Evolutionary conservation across 2,888 invertebrate genomes (phyloP).

Genomic region (Andrena flavipes): DNA sequence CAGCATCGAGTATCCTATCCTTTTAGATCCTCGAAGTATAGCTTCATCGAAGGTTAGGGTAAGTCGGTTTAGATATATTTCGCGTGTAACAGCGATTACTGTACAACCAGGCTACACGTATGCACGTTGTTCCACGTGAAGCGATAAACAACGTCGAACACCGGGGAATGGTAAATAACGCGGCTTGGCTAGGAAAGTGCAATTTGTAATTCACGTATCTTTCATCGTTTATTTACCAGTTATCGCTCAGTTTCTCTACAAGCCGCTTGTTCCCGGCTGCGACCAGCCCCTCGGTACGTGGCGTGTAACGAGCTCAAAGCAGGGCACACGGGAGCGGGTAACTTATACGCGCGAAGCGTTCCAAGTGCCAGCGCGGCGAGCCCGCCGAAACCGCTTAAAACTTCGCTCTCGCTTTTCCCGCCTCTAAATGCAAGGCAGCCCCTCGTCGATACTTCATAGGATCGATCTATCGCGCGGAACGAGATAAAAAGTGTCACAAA

Average conservation of each 20-base stretch:
- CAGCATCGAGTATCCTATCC: too few species aligned
- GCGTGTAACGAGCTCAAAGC: slow-evolving; percentile 68
- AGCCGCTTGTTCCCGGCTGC: slow-evolving; percentile 45
- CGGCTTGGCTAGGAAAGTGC: slow-evolving; percentile 51
- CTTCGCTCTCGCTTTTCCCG: slow-evolving; percentile 5
- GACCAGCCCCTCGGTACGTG: slow-evolving; percentile 38
- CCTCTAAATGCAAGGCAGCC: neutral
- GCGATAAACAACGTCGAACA: slow-evolving; percentile 54
- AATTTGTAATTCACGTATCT: slow-evolving; percentile 63
- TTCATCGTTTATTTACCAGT: slow-evolving; percentile 68
- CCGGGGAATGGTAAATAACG: slow-evolving; percentile 51
- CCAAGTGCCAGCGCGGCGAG: slow-evolving; percentile 19
- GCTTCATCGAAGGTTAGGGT: neutral
- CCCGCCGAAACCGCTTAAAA: neutral
- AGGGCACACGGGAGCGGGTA: slow-evolving; percentile 55
- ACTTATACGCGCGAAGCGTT: slow-evolving; percentile 49
- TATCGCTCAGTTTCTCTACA: slow-evolving; percentile 67
- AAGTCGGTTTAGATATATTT: slow-evolving; percentile 6
- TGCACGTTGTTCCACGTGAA: slow-evolving; percentile 43
- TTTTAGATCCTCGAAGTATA: neutral
- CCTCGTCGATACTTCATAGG: neutral
- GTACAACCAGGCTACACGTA: slow-evolving; percentile 19
- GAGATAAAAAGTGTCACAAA: neutral
- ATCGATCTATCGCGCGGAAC: neutral
- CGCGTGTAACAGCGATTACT: slow-evolving; percentile 27